phyloP scores from a whole-genome alignment of 2,888 invertebrate genomes.

The Theretra japonica region DNA sequence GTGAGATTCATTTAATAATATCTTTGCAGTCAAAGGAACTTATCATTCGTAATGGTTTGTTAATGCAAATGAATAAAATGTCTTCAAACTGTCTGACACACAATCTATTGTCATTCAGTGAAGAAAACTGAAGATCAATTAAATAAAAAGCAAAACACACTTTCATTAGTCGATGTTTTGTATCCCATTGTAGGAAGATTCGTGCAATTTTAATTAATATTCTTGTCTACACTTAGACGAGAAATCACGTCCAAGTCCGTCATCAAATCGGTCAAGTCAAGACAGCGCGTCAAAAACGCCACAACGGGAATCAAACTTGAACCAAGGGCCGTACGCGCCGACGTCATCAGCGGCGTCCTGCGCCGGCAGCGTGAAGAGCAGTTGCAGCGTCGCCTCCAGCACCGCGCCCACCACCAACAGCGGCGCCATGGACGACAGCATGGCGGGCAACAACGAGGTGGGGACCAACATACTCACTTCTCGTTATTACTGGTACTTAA shows the following conservation, averaged over 20 bases:
- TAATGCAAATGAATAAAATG: too few species aligned
- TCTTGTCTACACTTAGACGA: constrained; percentile 60
- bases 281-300: constrained; percentile 78
- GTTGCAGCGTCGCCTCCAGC: constrained; percentile 66
- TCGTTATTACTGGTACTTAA: too few species aligned
- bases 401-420: constrained; percentile 55
- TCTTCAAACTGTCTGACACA: too few species aligned
- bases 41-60: too few species aligned
- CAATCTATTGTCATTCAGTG: too few species aligned
- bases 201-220: background rate
- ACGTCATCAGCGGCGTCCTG: constrained; percentile 62
- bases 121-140: too few species aligned
- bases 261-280: constrained; percentile 78
- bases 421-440: constrained; percentile 65
- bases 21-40: too few species aligned
- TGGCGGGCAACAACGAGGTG: constrained; percentile 65
- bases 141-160: too few species aligned
- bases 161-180: constrained; percentile 24
- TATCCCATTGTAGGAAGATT: background rate
- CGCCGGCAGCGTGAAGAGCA: constrained; percentile 62
- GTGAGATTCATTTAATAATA: constrained; percentile 40
- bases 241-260: constrained; percentile 81
- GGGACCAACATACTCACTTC: background rate
- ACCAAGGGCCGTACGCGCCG: constrained; percentile 78
- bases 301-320: constrained; percentile 64